Evolutionary conservation across 2,113 vertebrate genomes (phyloP), one percentile per base, ranked within the genome.

Genomic region (Dipodomys merriami): DNA sequence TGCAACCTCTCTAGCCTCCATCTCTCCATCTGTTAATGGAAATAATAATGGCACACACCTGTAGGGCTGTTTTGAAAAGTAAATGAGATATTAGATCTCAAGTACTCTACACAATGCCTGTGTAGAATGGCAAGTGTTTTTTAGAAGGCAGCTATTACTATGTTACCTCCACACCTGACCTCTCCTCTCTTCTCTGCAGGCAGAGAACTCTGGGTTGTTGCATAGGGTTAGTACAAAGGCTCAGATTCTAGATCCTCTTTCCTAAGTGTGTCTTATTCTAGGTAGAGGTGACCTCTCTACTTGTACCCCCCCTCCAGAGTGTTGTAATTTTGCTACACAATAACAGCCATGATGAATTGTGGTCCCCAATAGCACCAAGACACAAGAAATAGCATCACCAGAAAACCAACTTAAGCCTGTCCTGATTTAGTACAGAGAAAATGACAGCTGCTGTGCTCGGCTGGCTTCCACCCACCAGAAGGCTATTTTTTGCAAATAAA

Each of bases 401-500:
- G 93, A 96, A 96, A 95, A 88, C 95, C 95, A 94, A 94, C 94
- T 91, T 93, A 94, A 94, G 95, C 97, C 90, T 72, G 94, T 95
- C 96, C 94, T 96, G 96, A 97, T 97, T 97, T 96, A 97, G 97
- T 95, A 89, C 91, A 83, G 94, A 92, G 97, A 95, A 97, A 95
- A 95, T 92, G 96, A 96, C 97, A 96, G 97, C 96, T 97, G 97
- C 91, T 94, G 96, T 82, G 96, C 96, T 95, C 91, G 87, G 95
- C 97, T 97, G 97, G 97, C 96, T 96, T 91, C 97, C 91, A 74
- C 96, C 96, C 96, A 96, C 96, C 95, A 97, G 96, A 97, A 97
- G 96, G 95, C 96, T 96, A 97, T 97, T 97, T 97, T 97, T 97
- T 97, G 97, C 97, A 97, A 97, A 97, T 97, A 97, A 97, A 97